Conservation (phyloP, 2,797 vertebrate species). For the Allobates femoralis region DNA sequence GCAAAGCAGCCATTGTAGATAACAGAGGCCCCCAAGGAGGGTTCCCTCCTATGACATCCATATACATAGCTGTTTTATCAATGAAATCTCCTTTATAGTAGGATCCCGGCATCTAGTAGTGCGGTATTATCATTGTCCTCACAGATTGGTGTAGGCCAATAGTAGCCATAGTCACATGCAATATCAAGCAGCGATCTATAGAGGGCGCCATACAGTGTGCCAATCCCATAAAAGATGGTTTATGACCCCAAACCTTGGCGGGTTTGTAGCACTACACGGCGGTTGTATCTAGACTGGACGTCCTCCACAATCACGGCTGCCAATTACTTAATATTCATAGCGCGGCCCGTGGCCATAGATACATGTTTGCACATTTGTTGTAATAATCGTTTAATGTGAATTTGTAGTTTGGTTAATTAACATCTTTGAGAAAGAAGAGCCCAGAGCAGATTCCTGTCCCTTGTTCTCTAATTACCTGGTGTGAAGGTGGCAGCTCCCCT, state of each 20-base stretch:
- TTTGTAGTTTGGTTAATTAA: conserved; percentile 69
- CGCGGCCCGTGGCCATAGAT: not conserved
- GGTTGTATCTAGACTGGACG: not conserved
- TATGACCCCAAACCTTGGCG: not conserved
- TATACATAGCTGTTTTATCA: too few relatives aligned
- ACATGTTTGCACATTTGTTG: conserved; percentile 65
- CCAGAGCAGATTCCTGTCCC: conserved; percentile 61
- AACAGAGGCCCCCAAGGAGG: too few relatives aligned
- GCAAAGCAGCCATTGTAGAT: too few relatives aligned
- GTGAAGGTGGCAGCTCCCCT: conserved; percentile 47
- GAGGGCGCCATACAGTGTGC: too few relatives aligned
- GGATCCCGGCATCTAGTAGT: too few relatives aligned
- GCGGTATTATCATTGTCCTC: too few relatives aligned
- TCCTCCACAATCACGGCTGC: not conserved
- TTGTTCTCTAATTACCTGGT: conserved; percentile 64
- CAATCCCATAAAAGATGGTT: not conserved
- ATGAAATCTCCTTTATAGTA: too few relatives aligned
- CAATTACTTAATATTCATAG: conserved; percentile 31
- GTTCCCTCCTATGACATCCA: too few relatives aligned
- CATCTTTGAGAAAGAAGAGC: conserved; percentile 68
- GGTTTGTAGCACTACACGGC: not conserved
- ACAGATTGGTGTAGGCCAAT: too few relatives aligned
- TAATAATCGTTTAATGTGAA: conserved; percentile 70
- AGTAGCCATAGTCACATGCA: not conserved
- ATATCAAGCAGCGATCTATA: too few relatives aligned